Percentiles rank a stretch among this genome's conserved stretches.
These are phyloP conservation scores for Trachelipus rathkii DNA, from an alignment of 1,140 invertebrate species.

Conservation along the genomic window DNA sequence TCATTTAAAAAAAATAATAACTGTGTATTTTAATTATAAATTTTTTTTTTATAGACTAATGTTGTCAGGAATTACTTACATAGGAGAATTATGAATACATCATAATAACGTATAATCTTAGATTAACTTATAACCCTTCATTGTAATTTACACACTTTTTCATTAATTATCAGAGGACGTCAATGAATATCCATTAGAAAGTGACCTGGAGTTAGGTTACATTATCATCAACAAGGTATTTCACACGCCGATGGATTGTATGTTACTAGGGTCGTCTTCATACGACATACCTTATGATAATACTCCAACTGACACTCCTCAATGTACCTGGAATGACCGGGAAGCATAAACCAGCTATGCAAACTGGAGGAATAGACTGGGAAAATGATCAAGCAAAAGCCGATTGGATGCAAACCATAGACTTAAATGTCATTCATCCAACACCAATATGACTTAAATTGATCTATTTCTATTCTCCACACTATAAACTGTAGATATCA, in stretches of 20 bases:
- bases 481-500: too few species aligned
- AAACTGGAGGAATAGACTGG: conserved; percentile 44
- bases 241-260: conserved; percentile 40
- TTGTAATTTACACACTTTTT: too few species aligned
- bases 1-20: too few species aligned
- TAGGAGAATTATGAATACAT: too few species aligned
- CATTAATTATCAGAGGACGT: conserved; percentile 39
- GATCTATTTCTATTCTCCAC: too few species aligned
- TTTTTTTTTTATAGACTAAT: too few species aligned
- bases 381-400: conserved; percentile 43
- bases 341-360: conserved; percentile 33
- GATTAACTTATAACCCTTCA: too few species aligned
- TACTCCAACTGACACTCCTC: conserved; percentile 31
- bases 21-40: too few species aligned
- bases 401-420: conserved; percentile 43
- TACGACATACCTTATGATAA: conserved; percentile 34
- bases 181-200: conserved; percentile 37
- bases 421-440: conserved; percentile 46
- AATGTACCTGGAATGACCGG: conserved; percentile 34
- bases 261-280: conserved; percentile 33
- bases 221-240: conserved; percentile 36
- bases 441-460: too few species aligned
- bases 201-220: conserved; percentile 39
- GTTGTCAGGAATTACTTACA: too few species aligned
- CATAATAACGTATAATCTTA: too few species aligned